Base-by-base conservation (phyloP, 1,140 invertebrate genomes). In the Ectropis grisescens region DNA sequence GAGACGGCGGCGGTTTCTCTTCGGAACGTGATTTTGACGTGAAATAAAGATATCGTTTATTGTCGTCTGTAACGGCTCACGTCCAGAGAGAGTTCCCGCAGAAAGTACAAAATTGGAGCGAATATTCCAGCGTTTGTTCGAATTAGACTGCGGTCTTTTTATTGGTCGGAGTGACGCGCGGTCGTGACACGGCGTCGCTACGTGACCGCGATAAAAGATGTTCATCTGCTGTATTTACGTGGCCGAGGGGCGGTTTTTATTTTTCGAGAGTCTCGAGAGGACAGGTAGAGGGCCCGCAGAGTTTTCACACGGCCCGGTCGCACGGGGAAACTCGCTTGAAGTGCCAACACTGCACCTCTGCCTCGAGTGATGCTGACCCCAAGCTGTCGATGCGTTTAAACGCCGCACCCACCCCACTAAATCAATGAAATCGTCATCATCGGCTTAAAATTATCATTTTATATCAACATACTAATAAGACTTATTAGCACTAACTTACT, bases 181-280 rank as follows among this genome's bases (percentile, higher is more conserved):
- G 50, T 78, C 76, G 76, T 81, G 76, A 78, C 67, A 69, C 69
- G 58, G 67, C 62, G 42, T 47, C 49, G 58, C 64, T 78, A 80
- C 75, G 75, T 80, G 75, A 80, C 75, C 69, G 65, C 62, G 75
- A 80, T 80, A 80, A 80, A 75, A 80, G 75, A 80, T 80, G 74
- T 75, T 69, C 72, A 80, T 80, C 75, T 78, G 72, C 71, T 70
- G 75, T 80, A 78, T 80, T 80, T 80, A 80, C 71, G 62, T 61
- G 57, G 75, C 57, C 54, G 71, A 80, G 75, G 76, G 75, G 75
- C 64, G 71, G 70, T 74, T 78, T 80, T 80, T 74, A 69, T 74
- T 60, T 71, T 74, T 76, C 60, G 57, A 80, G 75, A 68, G 61
- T 64, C 69, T 72, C 57, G 39, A 56, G 44, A 48, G 52, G 41